A percentile compares a stretch with the other conserved stretches of the same genome.
phyloP scores from a whole-genome alignment of 2,113 vertebrate genomes.

The Hoplias malabaricus region DNA sequence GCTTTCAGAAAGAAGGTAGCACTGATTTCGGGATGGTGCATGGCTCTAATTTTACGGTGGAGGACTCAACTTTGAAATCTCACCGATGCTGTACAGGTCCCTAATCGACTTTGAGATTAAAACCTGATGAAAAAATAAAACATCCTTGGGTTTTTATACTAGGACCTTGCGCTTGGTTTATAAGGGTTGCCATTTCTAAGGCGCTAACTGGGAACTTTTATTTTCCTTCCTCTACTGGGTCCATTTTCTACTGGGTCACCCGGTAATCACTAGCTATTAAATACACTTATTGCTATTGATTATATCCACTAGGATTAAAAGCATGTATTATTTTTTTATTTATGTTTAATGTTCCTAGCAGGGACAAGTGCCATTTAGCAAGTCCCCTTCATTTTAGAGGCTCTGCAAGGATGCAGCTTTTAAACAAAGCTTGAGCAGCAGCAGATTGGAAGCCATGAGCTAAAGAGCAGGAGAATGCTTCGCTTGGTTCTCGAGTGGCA shows the following conservation, averaged over 20 bases:
- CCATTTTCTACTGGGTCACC: background rate
- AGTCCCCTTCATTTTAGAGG: background rate
- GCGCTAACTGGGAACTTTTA: background rate
- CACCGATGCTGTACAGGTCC: background rate
- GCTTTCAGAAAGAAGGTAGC: conserved; percentile 39
- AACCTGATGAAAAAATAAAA: background rate
- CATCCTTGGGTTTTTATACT: background rate
- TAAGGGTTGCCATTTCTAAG: background rate
- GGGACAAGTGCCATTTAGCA: background rate
- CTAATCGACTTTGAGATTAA: background rate
- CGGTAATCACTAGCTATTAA: background rate
- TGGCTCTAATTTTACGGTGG: background rate
- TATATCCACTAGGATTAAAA: too few species aligned
- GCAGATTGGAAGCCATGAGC: background rate
- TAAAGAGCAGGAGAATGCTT: background rate
- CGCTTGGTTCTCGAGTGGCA: background rate
- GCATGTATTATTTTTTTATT: background rate
- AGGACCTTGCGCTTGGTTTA: background rate
- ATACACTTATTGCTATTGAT: background rate
- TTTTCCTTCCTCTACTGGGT: background rate
- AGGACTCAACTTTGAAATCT: background rate
- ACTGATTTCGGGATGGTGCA: conserved; percentile 18
- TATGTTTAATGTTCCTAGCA: too few species aligned
- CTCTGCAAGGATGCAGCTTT: background rate
- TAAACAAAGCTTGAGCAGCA: background rate